Conservation (phyloP, 2,888 invertebrate genomes). For the Noctua pronuba region DNA sequence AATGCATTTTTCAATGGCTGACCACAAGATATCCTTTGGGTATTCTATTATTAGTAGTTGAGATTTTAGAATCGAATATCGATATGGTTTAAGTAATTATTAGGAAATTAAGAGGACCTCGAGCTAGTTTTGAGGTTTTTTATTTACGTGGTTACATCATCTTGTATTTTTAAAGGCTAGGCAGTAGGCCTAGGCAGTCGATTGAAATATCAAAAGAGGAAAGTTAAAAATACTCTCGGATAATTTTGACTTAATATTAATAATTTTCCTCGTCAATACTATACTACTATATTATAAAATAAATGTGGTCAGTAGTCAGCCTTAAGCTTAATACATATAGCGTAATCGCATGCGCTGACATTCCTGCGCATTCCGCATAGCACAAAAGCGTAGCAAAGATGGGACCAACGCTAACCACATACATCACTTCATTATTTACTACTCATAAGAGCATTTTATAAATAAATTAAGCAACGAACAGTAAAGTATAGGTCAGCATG, state of each 20-base stretch:
- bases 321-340: constrained; percentile 35
- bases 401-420: neutral
- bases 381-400: neutral
- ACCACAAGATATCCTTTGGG: constrained; percentile 27
- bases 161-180: neutral
- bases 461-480: constrained; percentile 22
- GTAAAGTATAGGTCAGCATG: neutral
- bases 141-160: constrained; percentile 1
- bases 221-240: neutral
- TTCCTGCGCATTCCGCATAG: neutral
- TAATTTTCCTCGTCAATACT: constrained; percentile 6
- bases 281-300: constrained; percentile 11
- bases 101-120: constrained; percentile 1
- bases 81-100: neutral
- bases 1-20: constrained; percentile 3
- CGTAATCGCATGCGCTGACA: neutral
- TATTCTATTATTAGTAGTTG: too few species aligned
- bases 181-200: neutral
- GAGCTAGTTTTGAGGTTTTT: neutral
- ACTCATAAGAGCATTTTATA: neutral
- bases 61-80: neutral
- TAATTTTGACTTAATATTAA: neutral
- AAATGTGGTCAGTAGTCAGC: neutral
- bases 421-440: neutral
- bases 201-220: neutral